Base-by-base conservation (phyloP, 23 tunicate species). In the Corella eumyota region DNA sequence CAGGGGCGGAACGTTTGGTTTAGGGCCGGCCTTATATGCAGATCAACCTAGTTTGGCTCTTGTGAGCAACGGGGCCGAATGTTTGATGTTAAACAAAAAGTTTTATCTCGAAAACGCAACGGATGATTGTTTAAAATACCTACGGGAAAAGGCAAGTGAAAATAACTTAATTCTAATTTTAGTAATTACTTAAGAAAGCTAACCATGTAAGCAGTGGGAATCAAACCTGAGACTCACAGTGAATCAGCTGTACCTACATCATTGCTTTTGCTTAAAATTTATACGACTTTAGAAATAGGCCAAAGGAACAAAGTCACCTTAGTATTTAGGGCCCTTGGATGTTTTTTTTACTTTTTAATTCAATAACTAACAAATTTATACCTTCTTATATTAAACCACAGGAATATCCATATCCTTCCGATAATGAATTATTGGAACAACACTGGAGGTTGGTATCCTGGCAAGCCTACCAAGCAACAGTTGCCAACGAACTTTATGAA, bases 61-160 rank as follows among this genome's bases (percentile, higher is more conserved):
- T 13, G 68, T 84, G 1, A 84, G 94, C 83, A 84, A 84, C 63
- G 94, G 94, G 4, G 78, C 94, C 4, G 94, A 84, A 64, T 84
- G 94, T 49, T 49, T 84, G 63, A 69, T 84, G 76, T 69, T 84
- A 11, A 76, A 84, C 59, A 84, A 84, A 50, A 84, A 76, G 61
- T 84, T 84, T 57, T 84, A 75, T 67, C 64, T 84, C 38, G 94
- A 84, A 32, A 84, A 84, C 45, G 67, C 80, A 27, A 44, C 70
- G 31, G 83, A 76, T 3, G 78, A 84, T 4, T 69, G 68, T 64
- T 38, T 84, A 38, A 58, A 70, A 26, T 56, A 24, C 20, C 44
- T 76, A 24, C 83, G 83, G 1, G 83, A 84, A 62, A 30, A 27
- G 53, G 94, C 76, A 64, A 62, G 87, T 20, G 11, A 36, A 13